Conservation (phyloP, 1,140 invertebrate species). For the Thaumetopoea pityocampa region DNA sequence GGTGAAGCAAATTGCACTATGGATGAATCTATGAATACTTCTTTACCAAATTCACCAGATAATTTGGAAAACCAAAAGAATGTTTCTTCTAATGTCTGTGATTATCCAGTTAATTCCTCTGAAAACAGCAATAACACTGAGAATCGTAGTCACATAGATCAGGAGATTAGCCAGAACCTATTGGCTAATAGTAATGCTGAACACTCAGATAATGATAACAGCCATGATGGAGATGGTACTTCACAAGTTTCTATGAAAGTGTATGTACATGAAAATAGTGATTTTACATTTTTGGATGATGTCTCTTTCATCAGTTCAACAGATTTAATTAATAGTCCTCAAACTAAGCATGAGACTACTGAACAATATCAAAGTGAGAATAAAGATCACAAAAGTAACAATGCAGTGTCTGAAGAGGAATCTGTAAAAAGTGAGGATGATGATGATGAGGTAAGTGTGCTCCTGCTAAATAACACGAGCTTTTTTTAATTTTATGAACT, state of each 20-base stretch:
- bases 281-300: conserved; percentile 20
- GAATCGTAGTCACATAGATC: conserved; percentile 19
- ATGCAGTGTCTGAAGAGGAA: conserved; percentile 5
- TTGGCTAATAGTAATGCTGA: conserved; percentile 7
- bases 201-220: conserved; percentile 12
- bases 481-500: too few relatives aligned
- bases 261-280: conserved; percentile 18
- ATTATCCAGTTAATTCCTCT: conserved; percentile 16
- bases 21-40: conserved; percentile 37
- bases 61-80: conserved; percentile 11
- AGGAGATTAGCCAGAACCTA: conserved; percentile 7
- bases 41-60: conserved; percentile 19
- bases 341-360: conserved; percentile 18
- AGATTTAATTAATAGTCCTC: conserved; percentile 21
- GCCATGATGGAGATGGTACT: conserved; percentile 1
- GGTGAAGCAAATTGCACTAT: conserved; percentile 52
- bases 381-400: conserved; percentile 18
- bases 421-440: not conserved
- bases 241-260: conserved; percentile 3
- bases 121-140: conserved; percentile 24
- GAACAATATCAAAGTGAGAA: conserved; percentile 11
- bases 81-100: conserved; percentile 15
- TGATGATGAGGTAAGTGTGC: conserved; percentile 5
- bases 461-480: too few relatives aligned
- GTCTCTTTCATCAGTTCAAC: conserved; percentile 29